Evolutionary conservation across 2,113 vertebrate genomes (phyloP), one percentile per base, ranked within the genome.

Genomic region (Connochaetes taurinus): DNA sequence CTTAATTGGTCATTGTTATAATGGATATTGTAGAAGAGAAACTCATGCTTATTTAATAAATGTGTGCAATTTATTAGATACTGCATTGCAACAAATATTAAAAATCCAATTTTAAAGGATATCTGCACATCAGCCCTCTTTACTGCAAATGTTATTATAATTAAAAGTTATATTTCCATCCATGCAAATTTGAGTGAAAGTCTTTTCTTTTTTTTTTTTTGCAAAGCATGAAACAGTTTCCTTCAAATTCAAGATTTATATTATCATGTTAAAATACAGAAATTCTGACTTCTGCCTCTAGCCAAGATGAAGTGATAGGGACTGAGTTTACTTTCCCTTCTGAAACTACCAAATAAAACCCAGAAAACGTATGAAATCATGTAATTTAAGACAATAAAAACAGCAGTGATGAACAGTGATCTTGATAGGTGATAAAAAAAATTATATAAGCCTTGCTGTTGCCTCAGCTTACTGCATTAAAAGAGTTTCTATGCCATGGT

Each of bases 151-250:
- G 74, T 52, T 97, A 84, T 4, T 93, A 67, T 93, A 80, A 94
- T 90, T 95, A 80, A 45, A 87, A 89, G 45, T 95, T 40, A 23
- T 58, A 67, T 17, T 91, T 81, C 29, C 3, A 57, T 76, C 40
- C n/a, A n/a, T 71, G 6, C 1, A 64, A 93, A 85, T 40, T 52
- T 62, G 5, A 83, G 2, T 92, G 43, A 89, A 90, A 43, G 29
- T 50, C 21, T 50, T 62, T 90, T 43, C 43, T 5, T 43, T n/a
- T 27, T 11, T 60, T 3, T 82, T 71, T n/a, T 92, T 94, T 36
- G 86, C 64, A 98, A 98, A 94, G 47, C 27, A 31, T 27, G 64
- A 57, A 64, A 60, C 80, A 98, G 80, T 97, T 97, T 89, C 43
- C 87, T 81, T 95, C 64, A 86, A 88, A 82, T 36, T 11, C 33